Percentiles rank a stretch among this genome's conserved stretches.
These are phyloP conservation scores for Microcaecilia unicolor DNA, from an alignment of 2,797 vertebrate species.

Conservation along the genomic window DNA sequence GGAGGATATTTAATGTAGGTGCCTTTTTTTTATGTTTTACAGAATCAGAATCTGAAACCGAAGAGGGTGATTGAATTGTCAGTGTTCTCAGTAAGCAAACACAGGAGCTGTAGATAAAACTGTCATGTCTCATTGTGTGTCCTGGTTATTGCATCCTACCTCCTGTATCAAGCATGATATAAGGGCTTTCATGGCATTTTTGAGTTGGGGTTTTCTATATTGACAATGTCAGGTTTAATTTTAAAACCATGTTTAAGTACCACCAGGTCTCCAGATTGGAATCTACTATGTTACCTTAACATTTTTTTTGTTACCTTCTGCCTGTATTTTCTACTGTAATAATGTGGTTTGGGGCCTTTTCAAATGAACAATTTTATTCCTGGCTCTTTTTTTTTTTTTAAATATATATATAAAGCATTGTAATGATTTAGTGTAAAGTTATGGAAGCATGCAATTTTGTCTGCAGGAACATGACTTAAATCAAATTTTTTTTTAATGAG, in stretches of 20 bases:
- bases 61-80: conserved; percentile 83
- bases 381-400: conserved; percentile 62
- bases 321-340: conserved; percentile 78
- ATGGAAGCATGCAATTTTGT: conserved; percentile 56
- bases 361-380: conserved; percentile 54
- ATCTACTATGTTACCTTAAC: conserved; percentile 52
- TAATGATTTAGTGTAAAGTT: conserved; percentile 46
- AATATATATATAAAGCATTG: conserved; percentile 42
- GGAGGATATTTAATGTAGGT: too few relatives aligned
- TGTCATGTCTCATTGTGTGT: conserved; percentile 62
- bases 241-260: conserved; percentile 60
- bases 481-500: conserved; percentile 25
- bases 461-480: conserved; percentile 22
- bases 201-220: conserved; percentile 55
- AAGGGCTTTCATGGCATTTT: conserved; percentile 68
- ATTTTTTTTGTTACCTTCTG: conserved; percentile 71
- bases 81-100: conserved; percentile 64
- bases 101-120: conserved; percentile 76
- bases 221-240: conserved; percentile 45
- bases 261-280: conserved; percentile 52
- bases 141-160: conserved; percentile 74
- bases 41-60: conserved; percentile 94
- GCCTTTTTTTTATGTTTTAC: conserved; percentile 27
- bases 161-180: conserved; percentile 76
- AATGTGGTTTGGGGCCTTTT: conserved; percentile 74